Evolutionary conservation across 2,113 vertebrate species (phyloP).

Genomic region (Indri indri): DNA sequence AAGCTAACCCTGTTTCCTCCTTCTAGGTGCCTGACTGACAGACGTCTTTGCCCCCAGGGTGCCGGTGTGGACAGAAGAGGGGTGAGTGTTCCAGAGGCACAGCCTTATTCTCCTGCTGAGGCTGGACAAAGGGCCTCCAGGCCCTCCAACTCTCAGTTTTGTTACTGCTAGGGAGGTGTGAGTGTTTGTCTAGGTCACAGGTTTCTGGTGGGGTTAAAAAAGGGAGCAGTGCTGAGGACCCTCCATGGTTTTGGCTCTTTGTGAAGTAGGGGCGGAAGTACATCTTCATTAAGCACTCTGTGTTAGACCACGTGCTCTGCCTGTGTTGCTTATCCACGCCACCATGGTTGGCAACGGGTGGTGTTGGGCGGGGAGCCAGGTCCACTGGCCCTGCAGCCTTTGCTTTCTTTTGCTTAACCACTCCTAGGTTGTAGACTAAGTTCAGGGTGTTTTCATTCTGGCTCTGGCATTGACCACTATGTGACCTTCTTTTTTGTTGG

Average conservation of each 20-base stretch:
- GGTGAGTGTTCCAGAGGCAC: slow-evolving; percentile 60
- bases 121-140: background rate
- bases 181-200: slow-evolving; percentile 11
- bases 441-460: background rate
- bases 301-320: background rate
- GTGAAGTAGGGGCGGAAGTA: background rate
- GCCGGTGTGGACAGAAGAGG: background rate
- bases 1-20: slow-evolving; percentile 51
- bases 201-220: background rate
- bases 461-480: background rate
- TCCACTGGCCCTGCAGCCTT: background rate
- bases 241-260: background rate
- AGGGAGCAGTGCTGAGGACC: background rate
- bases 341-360: background rate
- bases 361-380: background rate
- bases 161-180: background rate
- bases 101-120: background rate
- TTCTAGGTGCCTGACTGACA: slow-evolving; percentile 51
- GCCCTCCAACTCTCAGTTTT: background rate
- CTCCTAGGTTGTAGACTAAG: background rate
- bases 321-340: background rate
- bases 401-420: slow-evolving; percentile 6
- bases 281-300: background rate
- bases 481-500: background rate
- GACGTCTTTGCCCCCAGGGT: background rate